Base-by-base conservation (phyloP, 2,888 invertebrate genomes). In the Stenurella melanura region DNA sequence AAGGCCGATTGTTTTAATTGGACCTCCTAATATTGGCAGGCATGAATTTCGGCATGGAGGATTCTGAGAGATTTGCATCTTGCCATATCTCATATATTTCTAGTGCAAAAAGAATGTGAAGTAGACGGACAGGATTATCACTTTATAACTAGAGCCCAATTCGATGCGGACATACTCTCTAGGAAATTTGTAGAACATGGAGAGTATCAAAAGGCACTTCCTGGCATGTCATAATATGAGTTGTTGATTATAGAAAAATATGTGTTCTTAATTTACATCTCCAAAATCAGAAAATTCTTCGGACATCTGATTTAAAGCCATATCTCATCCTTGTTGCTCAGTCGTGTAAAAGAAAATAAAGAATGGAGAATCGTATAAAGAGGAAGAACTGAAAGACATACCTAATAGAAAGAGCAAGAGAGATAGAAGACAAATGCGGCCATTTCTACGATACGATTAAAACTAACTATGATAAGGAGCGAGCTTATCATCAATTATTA, bases 361-460 rank as follows among this genome's bases (percentile, higher is more conserved):
- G 84, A 95, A 96, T 87, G 96, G 95, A 76, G 96, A 96, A 90
- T 94, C 96, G 58, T 96, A 95, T 87, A 97, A 97, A 95, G 98
- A 99, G 89, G 97, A 98, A 86, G 98, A 98, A 89, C 90, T 99
- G 80, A 97, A 97, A 89, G 97, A 98, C 86, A 98, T 98, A n/a
- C n/a, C n/a, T n/a, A 83, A 98, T 99, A 83, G 98, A 98, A 87
- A 97, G 98, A 80, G 98, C 98, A 3, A 92, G 98, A 79, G 97
- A 98, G 87, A 98, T 99, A 96, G 99, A 99, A 89, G 96, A 98
- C 82, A 94, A 96, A 87, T 97, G 97, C 92, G 98, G 98, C 70
- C 98, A 99, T 90, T 93, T 96, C 86, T 99, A 99, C 91, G 99
- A 99, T 90, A 96, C 97, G 95, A 96, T 98, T 86, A 96, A 99